Percentiles rank a stretch among this genome's conserved stretches.
Conservation (phyloP, 2,797 vertebrate species). For the Cirrhinus molitorella region DNA sequence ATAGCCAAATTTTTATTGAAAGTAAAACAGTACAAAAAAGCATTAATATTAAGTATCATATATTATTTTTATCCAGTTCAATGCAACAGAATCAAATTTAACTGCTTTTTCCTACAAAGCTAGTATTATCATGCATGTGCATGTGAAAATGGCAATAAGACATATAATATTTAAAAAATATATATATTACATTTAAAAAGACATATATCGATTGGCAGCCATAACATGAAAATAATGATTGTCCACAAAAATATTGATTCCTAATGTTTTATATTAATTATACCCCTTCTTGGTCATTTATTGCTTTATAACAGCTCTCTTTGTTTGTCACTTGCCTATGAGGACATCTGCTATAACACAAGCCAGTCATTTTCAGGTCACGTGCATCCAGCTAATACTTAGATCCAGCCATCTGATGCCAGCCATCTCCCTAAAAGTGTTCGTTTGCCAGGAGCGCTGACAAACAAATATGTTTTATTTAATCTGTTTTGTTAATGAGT, state of each 20-base stretch:
- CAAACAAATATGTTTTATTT: conserved; percentile 23
- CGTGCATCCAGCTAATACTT: conserved; percentile 45
- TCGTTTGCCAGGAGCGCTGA: conserved; percentile 15
- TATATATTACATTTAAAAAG: too few species aligned
- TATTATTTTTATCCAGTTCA: too few species aligned
- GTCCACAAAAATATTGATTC: neutral
- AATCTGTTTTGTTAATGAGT: conserved; percentile 16
- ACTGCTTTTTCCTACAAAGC: too few species aligned
- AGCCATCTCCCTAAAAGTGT: conserved; percentile 42
- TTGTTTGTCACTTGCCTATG: conserved; percentile 47
- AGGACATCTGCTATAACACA: conserved; percentile 57
- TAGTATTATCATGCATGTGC: too few species aligned
- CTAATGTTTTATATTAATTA: neutral
- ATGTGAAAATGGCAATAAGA: too few species aligned
- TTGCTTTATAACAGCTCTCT: neutral
- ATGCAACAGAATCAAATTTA: too few species aligned
- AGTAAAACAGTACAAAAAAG: too few species aligned
- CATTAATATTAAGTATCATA: too few species aligned
- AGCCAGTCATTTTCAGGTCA: conserved; percentile 52
- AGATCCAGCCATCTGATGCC: conserved; percentile 54
- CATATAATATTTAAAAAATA: too few species aligned
- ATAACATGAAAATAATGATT: too few species aligned
- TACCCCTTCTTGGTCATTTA: neutral
- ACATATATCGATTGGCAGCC: too few species aligned
- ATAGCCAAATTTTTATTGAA: too few species aligned